A percentile compares a stretch with the other conserved stretches of the same genome.
Conservation (phyloP, 92 coral and sea anemone species). For the Pocillopora grandis region DNA sequence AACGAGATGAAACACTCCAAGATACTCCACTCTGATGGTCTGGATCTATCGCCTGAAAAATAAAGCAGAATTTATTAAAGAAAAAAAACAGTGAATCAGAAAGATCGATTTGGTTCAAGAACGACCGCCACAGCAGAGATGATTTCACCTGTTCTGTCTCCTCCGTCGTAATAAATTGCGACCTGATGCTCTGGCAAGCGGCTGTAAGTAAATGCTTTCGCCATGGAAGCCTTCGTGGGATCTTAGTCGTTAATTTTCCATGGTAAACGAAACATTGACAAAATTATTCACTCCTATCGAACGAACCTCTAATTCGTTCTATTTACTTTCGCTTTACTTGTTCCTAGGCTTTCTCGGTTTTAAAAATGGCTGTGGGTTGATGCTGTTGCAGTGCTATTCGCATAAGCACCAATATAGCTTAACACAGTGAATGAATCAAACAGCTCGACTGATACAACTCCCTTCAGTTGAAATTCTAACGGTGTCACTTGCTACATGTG, state of each 20-base stretch:
- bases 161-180: constrained; percentile 74
- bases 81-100: too few relatives aligned
- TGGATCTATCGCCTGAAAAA: constrained; percentile 48
- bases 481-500: too few relatives aligned
- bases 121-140: neutral
- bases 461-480: too few relatives aligned
- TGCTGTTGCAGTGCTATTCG: too few relatives aligned
- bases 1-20: constrained; percentile 43
- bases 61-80: constrained; percentile 2
- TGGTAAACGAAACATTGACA: neutral
- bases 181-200: constrained; percentile 89
- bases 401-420: too few relatives aligned
- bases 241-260: neutral
- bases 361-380: too few relatives aligned
- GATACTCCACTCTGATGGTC: constrained; percentile 39
- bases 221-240: constrained; percentile 29
- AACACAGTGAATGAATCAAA: too few relatives aligned
- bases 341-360: too few relatives aligned
- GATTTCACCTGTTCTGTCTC: constrained; percentile 55
- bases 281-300: neutral
- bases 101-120: too few relatives aligned
- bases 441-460: too few relatives aligned
- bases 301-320: too few relatives aligned
- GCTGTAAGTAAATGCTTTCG: constrained; percentile 77
- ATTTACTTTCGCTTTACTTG: too few relatives aligned